A percentile compares a stretch with the other conserved stretches of the same genome.
phyloP scores from a whole-genome alignment of 2,888 invertebrate genomes.

The Zygothrica quintamaculata region DNA sequence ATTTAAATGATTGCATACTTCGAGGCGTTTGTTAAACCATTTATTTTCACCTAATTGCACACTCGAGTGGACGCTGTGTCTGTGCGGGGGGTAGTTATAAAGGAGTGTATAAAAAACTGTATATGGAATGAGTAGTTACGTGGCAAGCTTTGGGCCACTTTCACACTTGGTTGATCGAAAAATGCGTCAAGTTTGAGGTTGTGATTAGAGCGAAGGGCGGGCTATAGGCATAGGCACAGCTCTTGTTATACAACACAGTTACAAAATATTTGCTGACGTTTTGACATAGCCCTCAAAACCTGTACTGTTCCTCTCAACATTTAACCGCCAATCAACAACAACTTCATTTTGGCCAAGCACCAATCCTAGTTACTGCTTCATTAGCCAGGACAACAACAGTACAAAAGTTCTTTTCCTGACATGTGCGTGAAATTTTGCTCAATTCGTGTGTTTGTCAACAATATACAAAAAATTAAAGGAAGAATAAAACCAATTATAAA shows the following conservation, averaged over 20 bases:
- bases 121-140: not conserved
- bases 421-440: conserved; percentile 52
- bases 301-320: not conserved
- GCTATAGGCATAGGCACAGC: not conserved
- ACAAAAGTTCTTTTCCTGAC: conserved; percentile 30
- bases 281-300: conserved; percentile 28
- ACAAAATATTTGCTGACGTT: conserved; percentile 71
- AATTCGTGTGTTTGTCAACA: conserved; percentile 59
- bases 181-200: too few relatives aligned
- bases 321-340: conserved; percentile 23
- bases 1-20: conserved; percentile 80
- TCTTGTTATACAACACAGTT: conserved; percentile 53
- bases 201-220: too few relatives aligned
- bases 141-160: conserved; percentile 37
- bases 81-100: too few relatives aligned
- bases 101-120: too few relatives aligned
- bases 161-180: conserved; percentile 54
- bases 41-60: conserved; percentile 81
- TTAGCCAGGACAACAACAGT: conserved; percentile 25
- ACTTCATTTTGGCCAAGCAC: conserved; percentile 24
- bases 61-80: conserved; percentile 69
- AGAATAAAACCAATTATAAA: conserved; percentile 54
- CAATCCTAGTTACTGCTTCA: conserved; percentile 32
- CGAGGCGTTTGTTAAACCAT: conserved; percentile 79
- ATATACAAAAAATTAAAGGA: conserved; percentile 38